Base-by-base conservation (phyloP, 2,113 vertebrate species). In the Sphaerodactylus townsendi region DNA sequence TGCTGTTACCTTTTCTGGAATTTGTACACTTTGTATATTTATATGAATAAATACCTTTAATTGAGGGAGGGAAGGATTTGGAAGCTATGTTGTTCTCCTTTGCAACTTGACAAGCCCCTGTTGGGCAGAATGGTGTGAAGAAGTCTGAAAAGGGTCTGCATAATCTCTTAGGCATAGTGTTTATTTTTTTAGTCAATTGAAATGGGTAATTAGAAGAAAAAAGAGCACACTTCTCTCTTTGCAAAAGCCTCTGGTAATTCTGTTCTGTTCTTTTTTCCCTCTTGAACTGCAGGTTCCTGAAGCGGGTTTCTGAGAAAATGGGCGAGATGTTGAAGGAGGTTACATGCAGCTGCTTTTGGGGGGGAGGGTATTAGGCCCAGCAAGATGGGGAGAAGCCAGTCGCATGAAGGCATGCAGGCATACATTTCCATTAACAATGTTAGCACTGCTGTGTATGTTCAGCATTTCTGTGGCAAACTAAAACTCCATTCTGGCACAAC, bases 201-300 rank as follows among this genome's bases (percentile, higher is more conserved):
- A 91, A 82, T 21, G 11, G 11, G 3, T 65, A 44, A n/a, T n/a
- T n/a, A n/a, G n/a, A n/a, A n/a, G n/a, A 82, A 94, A 92, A 94
- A 93, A 89, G 95, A 79, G 94, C 94, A 91, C 90, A 92, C 89
- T 33, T 88, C 82, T 87, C 93, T 91, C 90, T 85, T 95, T 93
- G 93, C 94, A 80, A 93, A 95, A 93, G 94, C 92, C 95, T 95
- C 95, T 95, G 92, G 96, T 98, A 98, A 98, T 95, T 93, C 82
- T 95, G 90, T 96, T 93, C 95, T 95, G 91, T 96, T 93, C 95
- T 98, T 95, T 96, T 78, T 98, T 96, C 97, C 97, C 96, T 96
- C 96, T 98, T 97, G 98, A 98, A 98, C 97, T 96, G 92, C 98
- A 99, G 99, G 98, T 99, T 99, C 99, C 98, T 99, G 99, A 99